Base-by-base conservation (phyloP, 2,113 vertebrate species). In the Percopsis transmontana region DNA sequence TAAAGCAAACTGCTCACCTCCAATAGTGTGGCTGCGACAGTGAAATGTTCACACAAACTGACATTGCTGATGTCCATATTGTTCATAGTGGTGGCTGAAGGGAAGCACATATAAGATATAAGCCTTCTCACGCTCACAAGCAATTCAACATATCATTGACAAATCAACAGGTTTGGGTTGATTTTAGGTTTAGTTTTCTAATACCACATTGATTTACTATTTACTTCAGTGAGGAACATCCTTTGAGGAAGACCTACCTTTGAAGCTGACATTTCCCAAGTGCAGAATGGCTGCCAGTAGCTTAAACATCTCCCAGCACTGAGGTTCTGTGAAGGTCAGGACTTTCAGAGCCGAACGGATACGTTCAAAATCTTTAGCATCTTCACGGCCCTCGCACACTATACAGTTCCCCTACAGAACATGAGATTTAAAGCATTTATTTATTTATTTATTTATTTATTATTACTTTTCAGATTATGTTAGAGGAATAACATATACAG, bases 271-370 rank as follows among this genome's bases (percentile, higher is more conserved):
- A 0, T 99, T 98, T 1, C 97, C 97, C 68, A 98, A 81, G 78
- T 99, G 97, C 2, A 99, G 90, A 53, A 98, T 92, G 0, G 94
- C 92, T 5, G 97, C 95, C 69, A 99, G 90, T 62, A 98, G 84
- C 83, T 94, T 96, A 80, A 91, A 91, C 78, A 98, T 93, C 24
- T 95, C 93, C 87, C 91, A 93, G 77, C 93, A 88, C 58, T 98
- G 94, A 0, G 65, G 87, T 44, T 96, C 94, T 0, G 95, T 92
- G 86, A 99, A 98, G 61, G 88, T 93, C 62, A 98, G 91, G 70
- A 95, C 92, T 86, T 95, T 96, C 91, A 98, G 90, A 0, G 97
- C 96, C 0, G 94, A 93, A 45, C 88, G 83, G 66, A 98, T 90
- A 0, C 85, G 85, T 3, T 83, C 79, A 0, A 94, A 98, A 58